Percentiles rank a stretch among this genome's conserved stretches.
Evolutionary conservation across 2,113 vertebrate genomes (phyloP).

Genomic region (Crotalus helleri): DNA sequence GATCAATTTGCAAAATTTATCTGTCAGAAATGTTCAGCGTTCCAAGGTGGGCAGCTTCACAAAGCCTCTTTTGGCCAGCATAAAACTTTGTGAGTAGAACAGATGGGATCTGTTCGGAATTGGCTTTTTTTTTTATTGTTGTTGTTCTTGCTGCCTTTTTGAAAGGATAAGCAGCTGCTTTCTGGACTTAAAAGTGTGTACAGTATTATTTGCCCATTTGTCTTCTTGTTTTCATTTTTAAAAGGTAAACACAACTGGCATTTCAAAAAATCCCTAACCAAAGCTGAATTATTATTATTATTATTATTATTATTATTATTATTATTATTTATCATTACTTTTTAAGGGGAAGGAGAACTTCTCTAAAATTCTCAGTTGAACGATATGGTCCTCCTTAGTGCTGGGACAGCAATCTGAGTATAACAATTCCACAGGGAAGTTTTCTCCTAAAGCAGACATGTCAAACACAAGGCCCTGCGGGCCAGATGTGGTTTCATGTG

Average conservation of each 20-base stretch:
- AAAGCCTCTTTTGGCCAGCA: conserved; percentile 68
- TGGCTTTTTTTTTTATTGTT: not conserved
- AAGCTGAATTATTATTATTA: too few relatives aligned
- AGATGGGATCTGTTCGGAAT: conserved; percentile 68
- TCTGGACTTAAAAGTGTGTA: not conserved
- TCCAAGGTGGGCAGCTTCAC: conserved; percentile 67
- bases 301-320: too few relatives aligned
- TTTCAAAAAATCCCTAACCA: not conserved
- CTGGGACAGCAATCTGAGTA: not conserved
- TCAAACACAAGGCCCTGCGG: too few relatives aligned
- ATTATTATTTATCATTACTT: not conserved
- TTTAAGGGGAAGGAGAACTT: too few relatives aligned
- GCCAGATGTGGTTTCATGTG: too few relatives aligned
- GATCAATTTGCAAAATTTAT: conserved; percentile 70
- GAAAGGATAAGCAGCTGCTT: not conserved
- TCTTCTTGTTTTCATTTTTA: not conserved
- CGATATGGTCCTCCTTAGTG: not conserved
- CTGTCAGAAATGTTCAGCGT: conserved; percentile 71
- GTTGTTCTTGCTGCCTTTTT: not conserved
- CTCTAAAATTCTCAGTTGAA: not conserved
- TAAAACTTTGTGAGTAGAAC: conserved; percentile 63
- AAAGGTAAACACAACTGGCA: not conserved
- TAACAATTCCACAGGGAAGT: not conserved
- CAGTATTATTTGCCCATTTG: not conserved
- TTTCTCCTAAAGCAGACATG: not conserved